Conservation (phyloP, 2,888 invertebrate genomes). For the Ferrisia virgata region DNA sequence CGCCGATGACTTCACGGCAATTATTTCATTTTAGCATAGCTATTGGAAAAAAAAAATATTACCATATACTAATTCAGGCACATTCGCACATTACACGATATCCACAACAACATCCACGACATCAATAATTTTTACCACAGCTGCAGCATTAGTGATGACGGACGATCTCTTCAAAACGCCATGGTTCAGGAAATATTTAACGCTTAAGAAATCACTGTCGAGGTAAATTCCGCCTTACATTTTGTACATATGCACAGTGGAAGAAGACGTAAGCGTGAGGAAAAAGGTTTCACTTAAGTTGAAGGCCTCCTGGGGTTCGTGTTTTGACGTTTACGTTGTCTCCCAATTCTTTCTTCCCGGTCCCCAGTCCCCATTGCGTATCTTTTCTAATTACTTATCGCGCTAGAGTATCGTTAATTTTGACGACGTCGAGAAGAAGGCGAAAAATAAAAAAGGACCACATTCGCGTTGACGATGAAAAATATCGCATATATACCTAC, state of each 20-base stretch:
- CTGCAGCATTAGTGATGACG: too few relatives aligned
- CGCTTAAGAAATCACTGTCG: not conserved
- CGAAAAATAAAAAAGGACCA: not conserved
- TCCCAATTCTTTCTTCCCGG: not conserved
- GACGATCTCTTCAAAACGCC: not conserved
- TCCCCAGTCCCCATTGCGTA: not conserved
- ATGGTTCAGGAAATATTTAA: not conserved
- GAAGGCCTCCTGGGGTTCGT: not conserved
- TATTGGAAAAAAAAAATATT: not conserved
- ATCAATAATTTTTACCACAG: too few relatives aligned
- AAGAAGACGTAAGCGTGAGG: too few relatives aligned
- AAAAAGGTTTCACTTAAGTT: not conserved
- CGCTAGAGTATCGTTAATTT: not conserved
- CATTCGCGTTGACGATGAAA: not conserved
- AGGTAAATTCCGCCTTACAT: not conserved
- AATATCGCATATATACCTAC: not conserved
- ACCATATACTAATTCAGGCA: not conserved
- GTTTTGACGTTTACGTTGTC: not conserved
- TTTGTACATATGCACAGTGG: not conserved
- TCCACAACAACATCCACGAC: not conserved
- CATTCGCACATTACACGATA: not conserved
- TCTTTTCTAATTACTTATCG: not conserved
- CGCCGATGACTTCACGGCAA: not conserved
- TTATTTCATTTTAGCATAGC: not conserved
- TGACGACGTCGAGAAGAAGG: not conserved